Base-by-base conservation (phyloP, 1,140 invertebrate genomes). In the Nylanderia fulva region DNA sequence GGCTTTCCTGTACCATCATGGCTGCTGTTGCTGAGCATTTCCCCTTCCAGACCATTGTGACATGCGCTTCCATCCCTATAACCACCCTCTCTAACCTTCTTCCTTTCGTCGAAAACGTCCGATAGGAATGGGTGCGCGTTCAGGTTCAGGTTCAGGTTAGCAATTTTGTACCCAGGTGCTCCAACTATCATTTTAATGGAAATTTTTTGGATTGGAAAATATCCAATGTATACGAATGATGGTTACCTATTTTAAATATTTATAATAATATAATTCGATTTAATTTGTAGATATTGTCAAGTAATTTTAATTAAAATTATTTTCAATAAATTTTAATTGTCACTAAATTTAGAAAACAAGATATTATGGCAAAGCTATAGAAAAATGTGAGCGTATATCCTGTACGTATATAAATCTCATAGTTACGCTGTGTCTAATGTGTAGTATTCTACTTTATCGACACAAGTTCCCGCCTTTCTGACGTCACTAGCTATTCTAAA, bases 1-100 rank as follows among this genome's bases (percentile, higher is more conserved):
- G 94, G 94, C 77, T 63, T 68, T 56, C 13, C 0, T 8, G 64
- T 56, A 6, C 79, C 92, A 95, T 93, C 92, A 95, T 94, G 94
- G 94, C 94, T 74, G 94, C 91, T 91, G 88, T 74, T 88, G 79
- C 33, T 87, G 58, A 69, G 56, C 42, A 48, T 80, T 87, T 75
- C 87, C 89, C 90, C 90, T 64, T 71, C 90, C 79, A 60, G 21
- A 39, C 7, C 6, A 9, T 52, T 29, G 0, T 27, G 58, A 48
- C 29, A 77, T 54, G 52, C 45, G 76, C 54, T 79, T 86, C 84
- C 84, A 71, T 88, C 58, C 87, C 72, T 76, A 83, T 85, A 82
- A 68, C 36, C 27, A 79, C 60, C 9, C 15, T 48, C 45, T 60
- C 76, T 36, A 48, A 39, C 84, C 79, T 88, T 84, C 66, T 64